phyloP scores from a whole-genome alignment of 2,797 vertebrate species.

The Meriones psammophilus region DNA sequence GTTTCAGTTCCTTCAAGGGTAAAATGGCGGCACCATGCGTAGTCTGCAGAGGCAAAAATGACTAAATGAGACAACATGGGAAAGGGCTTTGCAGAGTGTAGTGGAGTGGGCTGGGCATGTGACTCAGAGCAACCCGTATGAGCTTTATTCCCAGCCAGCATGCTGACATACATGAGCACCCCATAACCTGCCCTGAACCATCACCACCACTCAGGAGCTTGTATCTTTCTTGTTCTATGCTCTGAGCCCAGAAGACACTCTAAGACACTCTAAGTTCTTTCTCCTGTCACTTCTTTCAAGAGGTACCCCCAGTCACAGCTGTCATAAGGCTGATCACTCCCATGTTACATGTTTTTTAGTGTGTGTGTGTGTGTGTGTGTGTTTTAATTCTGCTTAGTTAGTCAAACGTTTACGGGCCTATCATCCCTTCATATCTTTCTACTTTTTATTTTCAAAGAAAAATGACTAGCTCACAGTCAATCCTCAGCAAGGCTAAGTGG shows the following conservation, averaged over 20 bases:
- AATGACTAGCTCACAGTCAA: not conserved
- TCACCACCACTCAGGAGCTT: too few species aligned
- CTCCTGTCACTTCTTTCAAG: not conserved
- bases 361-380: too few species aligned
- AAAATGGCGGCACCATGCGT: not conserved
- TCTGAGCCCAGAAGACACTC: not conserved
- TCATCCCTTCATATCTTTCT: not conserved
- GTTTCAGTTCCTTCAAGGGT: not conserved
- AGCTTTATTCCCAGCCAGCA: not conserved
- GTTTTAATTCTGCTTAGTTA: not conserved
- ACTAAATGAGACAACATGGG: not conserved
- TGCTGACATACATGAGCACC: rapidly evolving
- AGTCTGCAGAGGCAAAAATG: not conserved
- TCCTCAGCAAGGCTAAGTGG: not conserved
- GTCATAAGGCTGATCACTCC: not conserved
- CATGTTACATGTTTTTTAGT: not conserved
- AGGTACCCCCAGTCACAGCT: not conserved
- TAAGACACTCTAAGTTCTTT: not conserved
- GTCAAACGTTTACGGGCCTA: not conserved
- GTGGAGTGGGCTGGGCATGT: not conserved
- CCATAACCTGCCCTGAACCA: rapidly evolving
- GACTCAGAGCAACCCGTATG: not conserved
- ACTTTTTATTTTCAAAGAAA: not conserved
- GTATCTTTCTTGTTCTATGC: not conserved
- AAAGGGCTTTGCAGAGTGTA: not conserved